Base-by-base conservation (phyloP, 2,113 vertebrate genomes). In the Cettia cetti region DNA sequence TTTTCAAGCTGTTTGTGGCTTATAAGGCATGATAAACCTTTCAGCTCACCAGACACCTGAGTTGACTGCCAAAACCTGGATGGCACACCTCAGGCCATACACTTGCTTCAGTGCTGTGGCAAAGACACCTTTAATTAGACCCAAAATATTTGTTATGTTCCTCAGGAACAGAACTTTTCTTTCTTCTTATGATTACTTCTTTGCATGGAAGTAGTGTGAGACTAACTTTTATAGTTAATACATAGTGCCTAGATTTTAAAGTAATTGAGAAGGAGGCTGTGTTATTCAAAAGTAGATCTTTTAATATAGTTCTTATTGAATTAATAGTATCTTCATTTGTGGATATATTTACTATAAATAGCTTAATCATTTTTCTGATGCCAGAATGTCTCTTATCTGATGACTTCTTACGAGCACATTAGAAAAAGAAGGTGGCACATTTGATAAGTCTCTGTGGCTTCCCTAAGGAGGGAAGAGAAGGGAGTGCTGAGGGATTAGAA, bases 311-410 rank as follows among this genome's bases (percentile, higher is more conserved):
- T 59, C 79, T 91, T 90, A 92, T 84, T 6, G 2, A 65, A 60
- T 66, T 92, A 94, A 90, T 87, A 59, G 11, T 37, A 53, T 96
- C 69, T 74, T 75, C 47, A 33, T 86, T 85, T 44, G 40, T 78
- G 57, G 54, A 81, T 85, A 59, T 96, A 80, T 75, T 96, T 70
- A 70, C 71, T 81, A 82, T 88, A 95, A 94, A 93, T 76, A 93
- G 53, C 64, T 74, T 79, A 96, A 77, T 96, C 4, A 93, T 89
- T 78, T 95, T 92, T 92, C 71, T 63, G 71, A 78, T 77, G 53
- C 50, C 26, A 45, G n/a, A 81, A 31, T 72, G 33, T 85, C 69
- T 96, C 74, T 94, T 97, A 82, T 78, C 74, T 79, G 70, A 82
- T 82, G 44, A 57, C 61, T 96, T 86, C 65, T 95, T 92, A 79